Base-by-base conservation (phyloP, 2,113 vertebrate species). In the Hydrochoerus hydrochaeris region DNA sequence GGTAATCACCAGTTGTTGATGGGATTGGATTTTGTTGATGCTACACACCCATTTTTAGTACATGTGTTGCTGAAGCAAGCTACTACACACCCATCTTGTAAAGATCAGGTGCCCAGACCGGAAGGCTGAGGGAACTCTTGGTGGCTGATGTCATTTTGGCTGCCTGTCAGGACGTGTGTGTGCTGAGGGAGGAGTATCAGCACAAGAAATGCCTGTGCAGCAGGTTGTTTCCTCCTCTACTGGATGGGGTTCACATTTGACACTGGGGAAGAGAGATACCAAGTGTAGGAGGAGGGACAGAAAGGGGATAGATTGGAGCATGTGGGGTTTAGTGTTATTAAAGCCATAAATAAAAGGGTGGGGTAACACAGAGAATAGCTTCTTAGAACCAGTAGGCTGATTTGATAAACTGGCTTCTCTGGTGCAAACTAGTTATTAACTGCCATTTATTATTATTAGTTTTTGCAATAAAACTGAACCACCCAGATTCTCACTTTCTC, bases 81-180 rank as follows among this genome's bases (percentile, higher is more conserved):
- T n/a, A 69, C 6, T 35, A 69, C 67, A 69, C 67, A 69, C 67
- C 35, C 71, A n/a, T 46, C 95, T 87, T 97, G n/a, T 97, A 88
- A 95, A 96, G 85, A 94, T 96, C 63, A 86, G 95, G 85, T 90
- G 78, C 57, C 80, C 41, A 92, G 67, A 96, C 86, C 0, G 19
- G 92, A 95, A 96, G 84, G 62, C 88, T 84, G 30, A 91, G 95
- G 96, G 30, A 91, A 82, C 1, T 8, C 54, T 98, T 24, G 58
- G 82, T 81, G 58, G 90, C 52, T 98, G 98, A 98, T 96, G 97
- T 98, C 98, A 98, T 98, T 2, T 5, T 91, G 97, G 97, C 97
- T 2, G 28, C 5, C 7, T 96, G 93, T 95, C 1, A 63, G 57
- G 87, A 96, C 3, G 38, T 94, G 90, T 30, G 90, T n/a, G 95